Percentiles rank a stretch among this genome's conserved stretches.
Evolutionary conservation across 1,140 invertebrate genomes (phyloP).

Genomic region (Fopius arisanus): DNA sequence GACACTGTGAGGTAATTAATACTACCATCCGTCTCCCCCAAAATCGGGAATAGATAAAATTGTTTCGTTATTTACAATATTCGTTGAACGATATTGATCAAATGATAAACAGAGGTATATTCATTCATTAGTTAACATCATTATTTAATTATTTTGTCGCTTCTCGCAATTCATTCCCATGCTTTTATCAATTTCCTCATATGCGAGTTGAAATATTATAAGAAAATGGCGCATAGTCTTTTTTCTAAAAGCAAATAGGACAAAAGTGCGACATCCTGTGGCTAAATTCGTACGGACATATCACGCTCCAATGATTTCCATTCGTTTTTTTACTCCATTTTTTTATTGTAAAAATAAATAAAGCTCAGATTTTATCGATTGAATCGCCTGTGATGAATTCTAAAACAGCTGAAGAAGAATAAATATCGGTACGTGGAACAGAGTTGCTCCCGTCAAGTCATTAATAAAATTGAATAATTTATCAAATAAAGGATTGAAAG

Average conservation of each 20-base stretch:
- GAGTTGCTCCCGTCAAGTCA: background rate
- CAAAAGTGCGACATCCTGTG: background rate
- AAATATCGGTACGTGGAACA: background rate
- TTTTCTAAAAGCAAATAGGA: background rate
- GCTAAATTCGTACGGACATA: background rate
- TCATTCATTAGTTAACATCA: constrained; percentile 43
- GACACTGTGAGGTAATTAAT: constrained; percentile 10
- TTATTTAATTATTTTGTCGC: constrained; percentile 21
- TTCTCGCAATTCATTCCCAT: constrained; percentile 52
- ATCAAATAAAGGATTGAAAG: background rate
- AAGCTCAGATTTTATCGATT: background rate
- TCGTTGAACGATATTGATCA: constrained; percentile 62
- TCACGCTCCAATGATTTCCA: background rate
- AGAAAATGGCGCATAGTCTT: constrained; percentile 59
- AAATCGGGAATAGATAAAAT: constrained; percentile 66
- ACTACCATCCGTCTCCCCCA: constrained; percentile 49
- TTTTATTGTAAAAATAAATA: background rate
- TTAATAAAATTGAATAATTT: background rate
- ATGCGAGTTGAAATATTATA: constrained; percentile 66
- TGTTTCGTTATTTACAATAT: constrained; percentile 67
- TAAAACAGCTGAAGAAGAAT: background rate
- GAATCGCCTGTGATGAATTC: no score
- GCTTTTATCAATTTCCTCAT: constrained; percentile 28
- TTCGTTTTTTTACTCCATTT: no score
- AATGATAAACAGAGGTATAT: constrained; percentile 63